These are phyloP conservation scores for Indicator maculatus DNA, from an alignment of 2,113 vertebrate genomes.

Conservation along the genomic window DNA sequence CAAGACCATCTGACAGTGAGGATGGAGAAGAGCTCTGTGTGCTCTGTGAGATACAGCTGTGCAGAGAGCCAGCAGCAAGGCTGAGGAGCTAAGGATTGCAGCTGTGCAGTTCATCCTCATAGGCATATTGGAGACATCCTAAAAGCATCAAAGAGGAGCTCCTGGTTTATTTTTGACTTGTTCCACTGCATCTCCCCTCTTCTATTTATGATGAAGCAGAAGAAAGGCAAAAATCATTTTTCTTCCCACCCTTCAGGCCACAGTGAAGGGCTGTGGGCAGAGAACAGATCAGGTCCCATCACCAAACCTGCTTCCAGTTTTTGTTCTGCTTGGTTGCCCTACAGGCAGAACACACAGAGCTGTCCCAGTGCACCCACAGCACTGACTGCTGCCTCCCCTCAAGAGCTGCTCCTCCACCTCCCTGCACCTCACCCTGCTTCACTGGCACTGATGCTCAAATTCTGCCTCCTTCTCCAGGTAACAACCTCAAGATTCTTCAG, in stretches of 20 bases:
- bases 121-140: not conserved
- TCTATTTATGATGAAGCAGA: not conserved
- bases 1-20: not conserved
- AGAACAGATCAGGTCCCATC: not conserved
- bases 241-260: not conserved
- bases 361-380: not conserved
- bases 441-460: not conserved
- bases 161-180: not conserved
- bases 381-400: not conserved
- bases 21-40: not conserved
- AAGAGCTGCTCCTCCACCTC: not conserved
- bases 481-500: not conserved
- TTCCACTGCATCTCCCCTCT: not conserved
- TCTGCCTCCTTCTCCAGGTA: not conserved
- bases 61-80: not conserved
- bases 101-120: not conserved
- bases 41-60: not conserved
- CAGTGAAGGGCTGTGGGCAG: not conserved
- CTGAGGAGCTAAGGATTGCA: not conserved
- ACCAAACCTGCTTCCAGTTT: not conserved
- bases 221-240: not conserved
- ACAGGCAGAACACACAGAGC: not conserved
- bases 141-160: not conserved
- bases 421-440: not conserved
- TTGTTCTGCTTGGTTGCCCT: not conserved